Evolutionary conservation across 2,797 vertebrate species (phyloP), one percentile per base, ranked within the genome.

Genomic region (Hozukius guyotensis): DNA sequence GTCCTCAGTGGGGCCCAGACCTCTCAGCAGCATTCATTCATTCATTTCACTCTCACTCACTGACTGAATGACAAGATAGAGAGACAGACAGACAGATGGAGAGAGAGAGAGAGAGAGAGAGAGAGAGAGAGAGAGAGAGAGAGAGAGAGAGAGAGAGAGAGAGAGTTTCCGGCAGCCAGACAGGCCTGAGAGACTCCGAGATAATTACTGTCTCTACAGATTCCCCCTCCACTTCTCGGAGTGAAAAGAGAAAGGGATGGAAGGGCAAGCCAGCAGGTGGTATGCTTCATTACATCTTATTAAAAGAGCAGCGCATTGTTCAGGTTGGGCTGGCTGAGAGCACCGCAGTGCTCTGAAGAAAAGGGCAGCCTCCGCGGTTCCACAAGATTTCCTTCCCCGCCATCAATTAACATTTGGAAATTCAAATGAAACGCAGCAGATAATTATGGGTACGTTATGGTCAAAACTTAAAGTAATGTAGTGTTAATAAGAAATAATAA

Each of bases 131-230:
- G 4, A 38, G 38, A 42, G 38, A 42, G 14, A 42, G 38, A 42
- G 14, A 36, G 12, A 53, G 60, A 2, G 38, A 78, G 79, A 63
- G 6, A 24, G 75, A 49, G 59, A 1, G 29, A 20, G 74, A 25
- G 18, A 2, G 18, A 7, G 42, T 5, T 34, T 72, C 38, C 68
- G 34, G 38, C 77, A 67, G 59, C 36, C 55, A 80, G 84, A 69
- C 11, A 29, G 79, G 55, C 81, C 72, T 55, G 67, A 83, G 74
- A 81, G 80, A 57, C 80, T 71, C 65, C 0, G 29, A 81, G 77
- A 80, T 86, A 86, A 91, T 86, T 81, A 88, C 80, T 63, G 81
- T 76, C 86, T 78, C 79, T 59, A n/a, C 77, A 76, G 79, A 86
- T 82, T 77, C 79, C 62, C 25, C 22, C 46, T 25, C 36, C 77